Percentiles rank a stretch among this genome's conserved stretches.
These are phyloP conservation scores for Picathartes gymnocephalus DNA, from an alignment of 2,113 vertebrate species.

Conservation along the genomic window DNA sequence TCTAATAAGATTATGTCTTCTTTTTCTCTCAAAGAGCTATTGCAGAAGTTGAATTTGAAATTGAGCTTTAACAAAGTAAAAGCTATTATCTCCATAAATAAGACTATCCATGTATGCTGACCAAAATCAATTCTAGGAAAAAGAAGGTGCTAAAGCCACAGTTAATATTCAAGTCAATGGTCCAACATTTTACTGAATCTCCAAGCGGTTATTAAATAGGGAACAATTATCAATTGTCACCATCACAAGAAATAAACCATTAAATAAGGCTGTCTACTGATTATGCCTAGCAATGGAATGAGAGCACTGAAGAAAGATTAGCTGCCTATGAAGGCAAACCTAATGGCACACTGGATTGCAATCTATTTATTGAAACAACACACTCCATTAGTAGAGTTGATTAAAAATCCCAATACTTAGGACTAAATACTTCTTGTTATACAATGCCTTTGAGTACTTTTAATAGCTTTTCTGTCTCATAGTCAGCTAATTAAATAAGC, in stretches of 20 bases:
- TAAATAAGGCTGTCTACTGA: background rate
- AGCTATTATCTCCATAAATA: background rate
- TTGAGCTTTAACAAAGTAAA: background rate
- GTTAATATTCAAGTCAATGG: background rate
- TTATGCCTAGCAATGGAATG: background rate
- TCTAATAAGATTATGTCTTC: background rate
- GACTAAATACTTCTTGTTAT: background rate
- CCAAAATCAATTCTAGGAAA: background rate
- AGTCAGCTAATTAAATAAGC: background rate
- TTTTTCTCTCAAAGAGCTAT: background rate
- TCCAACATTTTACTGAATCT: background rate
- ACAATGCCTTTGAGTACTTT: background rate
- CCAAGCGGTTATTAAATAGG: background rate
- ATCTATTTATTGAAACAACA: background rate
- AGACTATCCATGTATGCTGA: background rate
- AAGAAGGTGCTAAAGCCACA: background rate
- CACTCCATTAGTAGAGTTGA: background rate
- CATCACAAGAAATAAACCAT: background rate
- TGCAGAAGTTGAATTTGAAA: background rate
- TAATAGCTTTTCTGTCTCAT: background rate
- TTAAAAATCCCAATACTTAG: background rate
- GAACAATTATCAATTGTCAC: background rate
- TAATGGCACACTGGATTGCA: background rate
- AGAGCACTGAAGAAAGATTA: background rate
- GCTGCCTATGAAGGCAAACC: background rate